Conservation (phyloP, 2,113 vertebrate species). For the Paramisgurnus dabryanus region DNA sequence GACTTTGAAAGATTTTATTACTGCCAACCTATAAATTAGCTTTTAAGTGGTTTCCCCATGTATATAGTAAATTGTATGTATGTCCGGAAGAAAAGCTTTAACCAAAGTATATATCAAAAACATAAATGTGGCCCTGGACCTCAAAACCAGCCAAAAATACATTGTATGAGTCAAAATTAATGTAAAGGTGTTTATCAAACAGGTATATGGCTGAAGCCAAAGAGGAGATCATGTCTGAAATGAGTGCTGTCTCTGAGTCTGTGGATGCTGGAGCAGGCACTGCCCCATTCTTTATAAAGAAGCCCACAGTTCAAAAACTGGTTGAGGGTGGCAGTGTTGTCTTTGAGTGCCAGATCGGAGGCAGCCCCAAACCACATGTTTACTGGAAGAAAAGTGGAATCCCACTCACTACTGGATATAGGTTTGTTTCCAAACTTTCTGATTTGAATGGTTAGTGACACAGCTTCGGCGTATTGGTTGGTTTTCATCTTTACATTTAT, state of each 20-base stretch:
- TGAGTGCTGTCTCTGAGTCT: constrained; percentile 73
- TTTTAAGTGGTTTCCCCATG: too few relatives aligned
- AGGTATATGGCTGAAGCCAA: constrained; percentile 79
- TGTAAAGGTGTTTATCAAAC: constrained; percentile 36
- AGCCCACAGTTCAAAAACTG: constrained; percentile 85
- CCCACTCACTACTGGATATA: constrained; percentile 93
- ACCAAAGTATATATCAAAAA: too few relatives aligned
- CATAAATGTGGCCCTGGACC: too few relatives aligned
- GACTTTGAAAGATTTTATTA: too few relatives aligned
- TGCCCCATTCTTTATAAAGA: constrained; percentile 88
- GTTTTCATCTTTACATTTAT: constrained; percentile 4
- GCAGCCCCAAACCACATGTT: constrained; percentile 91
- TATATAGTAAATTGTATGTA: too few relatives aligned
- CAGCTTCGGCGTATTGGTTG: not conserved
- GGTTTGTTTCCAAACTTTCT: constrained; percentile 69
- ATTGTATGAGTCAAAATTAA: too few relatives aligned
- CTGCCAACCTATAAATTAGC: too few relatives aligned
- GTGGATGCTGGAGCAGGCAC: constrained; percentile 68
- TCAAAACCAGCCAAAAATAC: too few relatives aligned
- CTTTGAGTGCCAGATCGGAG: constrained; percentile 92
- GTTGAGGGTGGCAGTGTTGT: constrained; percentile 89
- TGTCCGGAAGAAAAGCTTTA: too few relatives aligned
- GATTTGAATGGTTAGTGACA: not conserved
- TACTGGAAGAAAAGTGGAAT: constrained; percentile 96
- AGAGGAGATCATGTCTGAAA: constrained; percentile 79